phyloP scores from a whole-genome alignment of 2,888 invertebrate species.

The Tupiocoris notatus region DNA sequence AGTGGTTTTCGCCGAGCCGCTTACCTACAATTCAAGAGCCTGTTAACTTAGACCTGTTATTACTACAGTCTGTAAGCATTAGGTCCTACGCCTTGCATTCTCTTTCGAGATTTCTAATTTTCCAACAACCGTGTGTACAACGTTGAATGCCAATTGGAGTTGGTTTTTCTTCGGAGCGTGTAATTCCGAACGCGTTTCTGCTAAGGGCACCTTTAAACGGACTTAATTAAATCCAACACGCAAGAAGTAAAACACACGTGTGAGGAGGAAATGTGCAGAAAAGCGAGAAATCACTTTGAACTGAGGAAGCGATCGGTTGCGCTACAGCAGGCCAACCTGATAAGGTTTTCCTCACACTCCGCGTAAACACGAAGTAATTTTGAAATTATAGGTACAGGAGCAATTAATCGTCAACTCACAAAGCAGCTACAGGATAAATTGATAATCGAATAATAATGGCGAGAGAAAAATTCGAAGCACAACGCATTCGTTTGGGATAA shows the following conservation, averaged over 20 bases:
- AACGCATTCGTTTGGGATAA: too few relatives aligned
- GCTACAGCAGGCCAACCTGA: too few relatives aligned
- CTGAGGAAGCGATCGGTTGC: not conserved
- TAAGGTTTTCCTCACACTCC: too few relatives aligned
- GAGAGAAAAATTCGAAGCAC: too few relatives aligned
- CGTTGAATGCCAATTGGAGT: not conserved
- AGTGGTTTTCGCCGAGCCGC: not conserved
- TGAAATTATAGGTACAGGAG: too few relatives aligned
- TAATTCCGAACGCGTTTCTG: not conserved
- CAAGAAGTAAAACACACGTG: not conserved
- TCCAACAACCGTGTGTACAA: not conserved
- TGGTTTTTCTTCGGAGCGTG: not conserved
- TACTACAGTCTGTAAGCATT: not conserved
- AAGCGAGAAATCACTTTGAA: not conserved
- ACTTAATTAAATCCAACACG: not conserved
- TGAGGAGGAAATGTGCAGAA: not conserved
- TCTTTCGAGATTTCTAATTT: not conserved
- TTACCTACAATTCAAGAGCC: not conserved
- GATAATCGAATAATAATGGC: too few relatives aligned
- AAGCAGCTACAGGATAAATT: too few relatives aligned
- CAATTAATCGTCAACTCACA: too few relatives aligned
- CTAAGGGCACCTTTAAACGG: not conserved
- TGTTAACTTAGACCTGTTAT: not conserved
- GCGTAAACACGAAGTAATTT: too few relatives aligned
- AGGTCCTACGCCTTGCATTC: not conserved